Base-by-base conservation (phyloP, 2,888 invertebrate species). In the Zeuzera pyrina region DNA sequence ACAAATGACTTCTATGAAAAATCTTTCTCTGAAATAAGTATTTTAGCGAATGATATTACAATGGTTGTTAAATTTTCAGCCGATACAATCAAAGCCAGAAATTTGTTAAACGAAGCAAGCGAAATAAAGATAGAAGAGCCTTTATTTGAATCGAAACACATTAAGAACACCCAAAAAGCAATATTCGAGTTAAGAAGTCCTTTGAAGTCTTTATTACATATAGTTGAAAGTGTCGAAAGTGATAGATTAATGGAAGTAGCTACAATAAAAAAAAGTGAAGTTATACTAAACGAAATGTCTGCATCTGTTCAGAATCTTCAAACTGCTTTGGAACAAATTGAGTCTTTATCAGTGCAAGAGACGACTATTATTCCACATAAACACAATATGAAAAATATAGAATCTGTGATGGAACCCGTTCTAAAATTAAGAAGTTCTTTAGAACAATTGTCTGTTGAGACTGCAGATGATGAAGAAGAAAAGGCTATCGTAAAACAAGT, bases 321-420 rank as follows among this genome's bases (percentile, higher is more conserved):
- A 56, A 58, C 62, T 28, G 73, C 76, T 35, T 53, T 85, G 34
- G 74, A 84, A 52, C 70, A 76, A 47, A 70, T 84, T 28, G 83
- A 85, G 35, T 76, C 78, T 34, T 68, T 86, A 0, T 77, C 87
- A 3, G 65, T 87, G 7, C 84, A 78, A 40, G 87, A 87, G 62
- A 77, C 85, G 0, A 58, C 49, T 7, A 52, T 58, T n/a, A 41
- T 58, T 1, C 42, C 78, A 24, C 48, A 63, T 24, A 76, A 72
- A 38, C 73, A 86, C 32, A 87, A 87, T 43, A 85, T 88, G 35
- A 86, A 87, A 34, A 79, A 89, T 16, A 79, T 90, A 33, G 89
- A 90, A 51, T 85, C 86, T 31, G 85, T 90, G 0, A 85, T 87
- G 45, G 85, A 86, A 10, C 87, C 89, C 0, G 73, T 89, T n/a